Base-by-base conservation (phyloP, 2,888 invertebrate species). In the Ormyrus thymus region DNA sequence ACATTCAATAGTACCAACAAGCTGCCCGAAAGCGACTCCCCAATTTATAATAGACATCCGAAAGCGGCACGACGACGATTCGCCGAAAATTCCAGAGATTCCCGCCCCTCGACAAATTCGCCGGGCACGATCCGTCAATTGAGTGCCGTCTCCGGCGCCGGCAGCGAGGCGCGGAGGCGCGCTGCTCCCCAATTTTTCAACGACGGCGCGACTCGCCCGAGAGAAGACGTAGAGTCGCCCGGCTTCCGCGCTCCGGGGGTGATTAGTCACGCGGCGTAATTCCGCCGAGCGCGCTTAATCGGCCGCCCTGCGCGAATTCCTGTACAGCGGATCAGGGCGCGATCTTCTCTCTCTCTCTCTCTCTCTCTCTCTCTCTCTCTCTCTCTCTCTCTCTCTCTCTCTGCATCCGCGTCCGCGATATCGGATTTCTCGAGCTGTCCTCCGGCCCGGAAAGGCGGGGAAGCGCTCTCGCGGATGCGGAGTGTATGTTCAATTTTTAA, bases 201-300 rank as follows among this genome's bases (percentile, higher is more conserved):
- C n/a, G 56, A 56, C 56, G n/a, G 13, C 7, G 65, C n/a, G 50
- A 29, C 29, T 29, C 29, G 29, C 29, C 29, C 29, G 48, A 65
- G 51, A 65, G 50, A 62, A 11, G 48, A 62, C 45, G 62, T 4
- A 62, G 45, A 62, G 62, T 29, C 62, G 13, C 13, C 46, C 62
- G 48, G 62, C 11, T 45, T n/a, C 15, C 13, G 7, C 51, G 6
- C 10, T 43, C 10, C 29, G 7, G 50, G n/a, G 15, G 70, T 76
- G 71, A 76, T 71, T 76, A 76, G 65, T 65, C 65, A 76, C 71
- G 58, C 65, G 76, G 45, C 64, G 71, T n/a, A n/a, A n/a, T 71
- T 76, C 65, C 71, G 58, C 76, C 29, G 45, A 13, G 58, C 0
- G 9, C 9, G 43, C 45, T 70, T 76, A 76, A 76, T 76, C 70